phyloP scores from a whole-genome alignment of 2,797 vertebrate genomes.

The Lateolabrax maculatus region DNA sequence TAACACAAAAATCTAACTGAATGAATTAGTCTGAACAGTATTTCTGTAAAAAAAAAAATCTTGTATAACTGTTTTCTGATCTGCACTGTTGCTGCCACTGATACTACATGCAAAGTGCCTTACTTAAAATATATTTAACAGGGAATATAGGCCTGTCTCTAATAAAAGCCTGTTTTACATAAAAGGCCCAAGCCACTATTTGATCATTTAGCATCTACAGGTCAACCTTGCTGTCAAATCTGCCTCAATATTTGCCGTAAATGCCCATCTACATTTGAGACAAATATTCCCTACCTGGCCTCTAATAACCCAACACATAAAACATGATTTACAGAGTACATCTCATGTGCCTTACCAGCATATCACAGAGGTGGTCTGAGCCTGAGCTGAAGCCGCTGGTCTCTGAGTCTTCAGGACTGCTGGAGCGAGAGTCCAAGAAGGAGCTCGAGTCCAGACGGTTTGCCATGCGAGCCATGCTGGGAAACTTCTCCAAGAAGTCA shows the following conservation, averaged over 20 bases:
- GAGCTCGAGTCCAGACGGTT: slow-evolving; percentile 91
- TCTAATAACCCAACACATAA: background rate
- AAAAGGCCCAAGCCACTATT: background rate
- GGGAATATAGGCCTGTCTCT: no score
- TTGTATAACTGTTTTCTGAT: no score
- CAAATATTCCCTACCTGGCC: background rate
- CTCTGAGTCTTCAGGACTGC: slow-evolving; percentile 97
- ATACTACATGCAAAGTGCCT: no score
- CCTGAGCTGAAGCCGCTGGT: slow-evolving; percentile 99
- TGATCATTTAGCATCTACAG: background rate
- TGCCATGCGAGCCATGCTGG: slow-evolving; percentile 88
- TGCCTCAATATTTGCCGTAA: background rate
- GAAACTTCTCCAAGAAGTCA: slow-evolving; percentile 94
- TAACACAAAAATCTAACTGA: background rate
- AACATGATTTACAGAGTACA: background rate
- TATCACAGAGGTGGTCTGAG: slow-evolving; percentile 96
- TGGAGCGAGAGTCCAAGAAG: slow-evolving; percentile 95
- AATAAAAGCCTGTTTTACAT: no score
- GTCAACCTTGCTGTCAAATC: background rate
- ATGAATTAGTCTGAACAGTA: background rate
- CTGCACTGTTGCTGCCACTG: no score
- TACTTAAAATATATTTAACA: no score
- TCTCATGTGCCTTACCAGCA: slow-evolving; percentile 65
- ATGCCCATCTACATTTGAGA: background rate
- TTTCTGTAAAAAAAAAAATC: no score